A percentile compares a stretch with the other conserved stretches of the same genome.
phyloP scores from a whole-genome alignment of 2,797 vertebrate species.

The Discoglossus pictus region DNA sequence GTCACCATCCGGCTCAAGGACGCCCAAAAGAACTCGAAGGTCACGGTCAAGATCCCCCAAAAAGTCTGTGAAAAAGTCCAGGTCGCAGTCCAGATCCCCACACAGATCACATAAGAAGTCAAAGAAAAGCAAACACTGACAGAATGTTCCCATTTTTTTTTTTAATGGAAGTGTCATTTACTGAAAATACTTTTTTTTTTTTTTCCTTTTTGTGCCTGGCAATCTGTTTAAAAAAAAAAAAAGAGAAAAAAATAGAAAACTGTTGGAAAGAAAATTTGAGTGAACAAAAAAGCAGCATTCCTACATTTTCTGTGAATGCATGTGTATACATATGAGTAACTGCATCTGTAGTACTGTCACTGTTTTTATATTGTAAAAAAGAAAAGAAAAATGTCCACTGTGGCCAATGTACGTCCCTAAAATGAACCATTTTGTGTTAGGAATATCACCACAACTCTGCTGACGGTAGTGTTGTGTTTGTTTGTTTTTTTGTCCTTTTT shows the following conservation, averaged over 20 bases:
- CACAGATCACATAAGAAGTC: constrained; percentile 99
- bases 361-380: constrained; percentile 98
- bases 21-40: constrained; percentile 90
- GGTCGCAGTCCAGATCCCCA: constrained; percentile 94
- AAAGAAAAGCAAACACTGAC: constrained; percentile 99
- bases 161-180: constrained; percentile 76
- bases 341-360: constrained; percentile 78
- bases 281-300: constrained; percentile 70
- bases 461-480: constrained; percentile 82
- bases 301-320: constrained; percentile 82
- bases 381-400: constrained; percentile 73
- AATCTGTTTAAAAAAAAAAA: constrained; percentile 66
- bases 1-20: constrained; percentile 92
- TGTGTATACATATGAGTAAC: constrained; percentile 81
- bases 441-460: constrained; percentile 80
- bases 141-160: constrained; percentile 55
- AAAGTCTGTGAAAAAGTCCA: constrained; percentile 91
- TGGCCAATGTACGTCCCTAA: constrained; percentile 73
- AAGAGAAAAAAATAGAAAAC: constrained; percentile 53
- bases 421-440: constrained; percentile 80
- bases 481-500: too few species aligned
- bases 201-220: constrained; percentile 83
- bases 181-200: constrained; percentile 80
- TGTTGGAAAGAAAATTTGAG: constrained; percentile 2
- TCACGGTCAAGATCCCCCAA: constrained; percentile 92